Conservation (phyloP, 2,113 vertebrate genomes). For the Glaucidium brasilianum region DNA sequence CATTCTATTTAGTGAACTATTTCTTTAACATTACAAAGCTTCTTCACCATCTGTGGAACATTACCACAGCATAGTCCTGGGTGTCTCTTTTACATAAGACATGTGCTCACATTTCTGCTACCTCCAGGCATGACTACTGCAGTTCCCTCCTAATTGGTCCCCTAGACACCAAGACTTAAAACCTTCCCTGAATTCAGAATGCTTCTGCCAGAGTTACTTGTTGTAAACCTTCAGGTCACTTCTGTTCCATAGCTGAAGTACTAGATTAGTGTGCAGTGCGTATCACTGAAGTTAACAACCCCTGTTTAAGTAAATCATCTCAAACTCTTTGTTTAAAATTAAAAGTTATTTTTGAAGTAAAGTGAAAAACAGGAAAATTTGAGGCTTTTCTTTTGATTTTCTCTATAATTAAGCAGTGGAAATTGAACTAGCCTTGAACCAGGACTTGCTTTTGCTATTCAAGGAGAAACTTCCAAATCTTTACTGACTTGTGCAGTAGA, state of each 20-base stretch:
- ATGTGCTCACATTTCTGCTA: conserved; percentile 4
- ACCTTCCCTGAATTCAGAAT: conserved; percentile 46
- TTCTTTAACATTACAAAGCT: background rate
- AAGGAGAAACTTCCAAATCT: background rate
- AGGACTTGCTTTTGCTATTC: background rate
- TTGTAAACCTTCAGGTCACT: background rate
- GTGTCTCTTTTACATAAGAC: background rate
- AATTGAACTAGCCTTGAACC: background rate
- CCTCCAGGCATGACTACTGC: conserved; percentile 61
- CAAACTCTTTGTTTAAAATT: background rate
- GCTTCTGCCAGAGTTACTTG: background rate
- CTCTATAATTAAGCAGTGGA: background rate
- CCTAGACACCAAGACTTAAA: conserved; percentile 50
- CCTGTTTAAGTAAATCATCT: background rate
- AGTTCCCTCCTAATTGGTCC: conserved; percentile 68
- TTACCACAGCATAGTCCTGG: background rate
- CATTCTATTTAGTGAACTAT: background rate
- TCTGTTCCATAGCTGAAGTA: background rate
- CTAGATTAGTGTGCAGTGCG: background rate
- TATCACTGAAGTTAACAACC: background rate
- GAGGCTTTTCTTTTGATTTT: background rate
- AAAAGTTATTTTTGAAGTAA: background rate
- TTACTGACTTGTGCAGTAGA: background rate
- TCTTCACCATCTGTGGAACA: background rate
- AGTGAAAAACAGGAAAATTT: background rate